phyloP scores from a whole-genome alignment of 1,140 invertebrate species.

The Philopotamus ludificatus region DNA sequence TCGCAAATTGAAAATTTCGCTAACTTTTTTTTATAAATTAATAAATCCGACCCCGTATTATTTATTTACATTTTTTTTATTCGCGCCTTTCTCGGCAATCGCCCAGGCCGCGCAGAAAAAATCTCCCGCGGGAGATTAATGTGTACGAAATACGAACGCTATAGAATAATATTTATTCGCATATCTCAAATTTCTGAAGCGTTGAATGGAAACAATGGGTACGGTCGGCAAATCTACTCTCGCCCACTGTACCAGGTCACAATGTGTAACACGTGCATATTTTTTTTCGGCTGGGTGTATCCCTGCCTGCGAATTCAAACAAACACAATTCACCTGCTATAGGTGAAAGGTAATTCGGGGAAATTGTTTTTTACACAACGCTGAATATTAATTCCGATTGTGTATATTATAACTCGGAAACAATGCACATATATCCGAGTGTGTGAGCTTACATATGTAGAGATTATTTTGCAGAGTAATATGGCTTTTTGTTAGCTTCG shows the following conservation, averaged over 20 bases:
- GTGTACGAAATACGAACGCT: slow-evolving; percentile 16
- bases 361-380: background rate
- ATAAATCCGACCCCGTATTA: no score
- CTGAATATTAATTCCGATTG: background rate
- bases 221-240: background rate
- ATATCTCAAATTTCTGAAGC: slow-evolving; percentile 19
- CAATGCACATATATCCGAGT: no score
- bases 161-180: slow-evolving; percentile 25
- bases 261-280: slow-evolving; percentile 5
- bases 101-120: no score
- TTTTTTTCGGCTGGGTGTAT: slow-evolving; percentile 13
- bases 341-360: background rate
- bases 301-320: background rate
- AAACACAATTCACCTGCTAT: background rate
- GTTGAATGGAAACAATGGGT: slow-evolving; percentile 25
- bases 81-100: no score
- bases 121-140: slow-evolving; percentile 22
- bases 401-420: background rate
- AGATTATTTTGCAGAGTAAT: no score
- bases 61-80: no score
- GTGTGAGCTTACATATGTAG: no score
- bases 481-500: no score
- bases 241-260: no score
- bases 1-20: no score
- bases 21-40: no score